These are phyloP conservation scores for Pithys albifrons DNA, from an alignment of 2,113 vertebrate species.

Conservation along the genomic window DNA sequence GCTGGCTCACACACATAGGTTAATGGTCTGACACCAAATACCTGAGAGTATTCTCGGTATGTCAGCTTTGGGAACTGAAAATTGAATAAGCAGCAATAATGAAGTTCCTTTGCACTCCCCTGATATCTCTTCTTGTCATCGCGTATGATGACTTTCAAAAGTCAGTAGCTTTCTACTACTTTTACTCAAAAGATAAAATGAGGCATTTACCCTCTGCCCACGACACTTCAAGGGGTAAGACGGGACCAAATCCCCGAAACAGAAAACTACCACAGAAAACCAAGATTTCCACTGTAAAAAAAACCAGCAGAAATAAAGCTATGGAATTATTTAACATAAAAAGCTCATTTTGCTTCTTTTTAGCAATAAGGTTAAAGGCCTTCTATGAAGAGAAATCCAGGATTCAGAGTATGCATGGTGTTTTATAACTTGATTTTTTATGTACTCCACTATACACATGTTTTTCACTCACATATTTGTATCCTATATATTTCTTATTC, in stretches of 20 bases:
- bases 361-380: neutral
- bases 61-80: constrained; percentile 24
- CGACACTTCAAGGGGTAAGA: neutral
- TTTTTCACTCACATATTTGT: neutral
- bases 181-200: neutral
- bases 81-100: constrained; percentile 41
- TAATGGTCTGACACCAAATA: constrained; percentile 49
- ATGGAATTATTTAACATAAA: neutral
- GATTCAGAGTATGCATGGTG: neutral
- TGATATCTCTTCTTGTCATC: constrained; percentile 1
- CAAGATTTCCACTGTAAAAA: neutral
- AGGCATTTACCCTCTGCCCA: neutral
- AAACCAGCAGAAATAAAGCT: neutral
- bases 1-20: constrained; percentile 6
- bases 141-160: constrained; percentile 10
- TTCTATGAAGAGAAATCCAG: neutral
- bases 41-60: neutral
- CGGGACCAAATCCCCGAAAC: neutral
- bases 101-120: constrained; percentile 14
- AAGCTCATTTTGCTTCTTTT: neutral
- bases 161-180: neutral
- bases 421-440: neutral
- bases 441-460: neutral
- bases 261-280: neutral
- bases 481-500: neutral